These are phyloP conservation scores for Tyria jacobaeae DNA, from an alignment of 2,888 invertebrate genomes.

Conservation along the genomic window DNA sequence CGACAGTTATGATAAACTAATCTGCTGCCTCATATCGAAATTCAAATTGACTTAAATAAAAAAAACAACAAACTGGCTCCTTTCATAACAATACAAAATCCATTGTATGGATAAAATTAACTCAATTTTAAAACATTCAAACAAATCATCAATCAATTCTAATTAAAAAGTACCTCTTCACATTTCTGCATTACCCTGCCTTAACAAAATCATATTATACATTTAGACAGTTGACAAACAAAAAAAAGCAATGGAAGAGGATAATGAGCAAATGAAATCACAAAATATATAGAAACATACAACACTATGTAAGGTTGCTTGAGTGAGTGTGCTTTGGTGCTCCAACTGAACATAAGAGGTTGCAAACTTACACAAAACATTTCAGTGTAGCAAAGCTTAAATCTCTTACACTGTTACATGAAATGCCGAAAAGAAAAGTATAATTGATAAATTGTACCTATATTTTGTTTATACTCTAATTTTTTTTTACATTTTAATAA, in stretches of 20 bases:
- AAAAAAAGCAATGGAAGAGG: slow-evolving; percentile 85
- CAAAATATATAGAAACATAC: slow-evolving; percentile 76
- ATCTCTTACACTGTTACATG: slow-evolving; percentile 79
- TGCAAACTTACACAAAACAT: slow-evolving; percentile 62
- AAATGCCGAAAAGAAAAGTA: slow-evolving; percentile 86
- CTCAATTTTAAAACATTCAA: slow-evolving; percentile 84
- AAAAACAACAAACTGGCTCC: slow-evolving; percentile 83
- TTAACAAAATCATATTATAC: slow-evolving; percentile 84
- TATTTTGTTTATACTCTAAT: slow-evolving; percentile 86
- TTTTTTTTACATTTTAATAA: slow-evolving; percentile 87
- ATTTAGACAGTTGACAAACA: slow-evolving; percentile 80
- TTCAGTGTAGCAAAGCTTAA: slow-evolving; percentile 67
- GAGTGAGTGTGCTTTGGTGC: slow-evolving; percentile 55
- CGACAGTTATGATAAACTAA: slow-evolving; percentile 76
- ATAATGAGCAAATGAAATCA: slow-evolving; percentile 83
- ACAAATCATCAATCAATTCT: slow-evolving; percentile 77
- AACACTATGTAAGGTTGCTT: slow-evolving; percentile 69
- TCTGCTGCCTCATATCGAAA: slow-evolving; percentile 83
- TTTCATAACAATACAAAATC: slow-evolving; percentile 84
- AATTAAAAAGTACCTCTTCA: slow-evolving; percentile 85
- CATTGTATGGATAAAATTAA: slow-evolving; percentile 85
- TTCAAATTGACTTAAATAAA: slow-evolving; percentile 81
- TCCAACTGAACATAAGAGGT: slow-evolving; percentile 49
- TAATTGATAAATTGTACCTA: slow-evolving; percentile 87
- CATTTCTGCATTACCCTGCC: slow-evolving; percentile 86